Conservation (phyloP, 64 coral and sea anemone genomes). For the Pocillopora verrucosa region DNA sequence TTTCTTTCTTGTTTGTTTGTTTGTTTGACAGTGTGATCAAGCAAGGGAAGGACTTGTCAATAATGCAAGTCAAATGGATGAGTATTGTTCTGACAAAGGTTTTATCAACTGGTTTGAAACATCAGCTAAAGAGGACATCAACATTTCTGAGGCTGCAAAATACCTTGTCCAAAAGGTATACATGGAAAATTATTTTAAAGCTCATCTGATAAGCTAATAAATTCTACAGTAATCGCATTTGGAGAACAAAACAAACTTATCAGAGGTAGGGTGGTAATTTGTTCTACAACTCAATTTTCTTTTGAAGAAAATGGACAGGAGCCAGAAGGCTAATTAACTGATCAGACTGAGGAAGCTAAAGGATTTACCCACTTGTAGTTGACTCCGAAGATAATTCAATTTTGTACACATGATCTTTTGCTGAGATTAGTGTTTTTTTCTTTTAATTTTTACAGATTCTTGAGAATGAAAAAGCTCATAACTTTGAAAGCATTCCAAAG, state of each 20-base stretch:
- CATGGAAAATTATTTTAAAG: neutral
- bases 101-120: constrained; percentile 98
- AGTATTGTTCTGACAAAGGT: constrained; percentile 93
- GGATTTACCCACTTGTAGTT: no score
- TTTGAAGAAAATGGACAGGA: no score
- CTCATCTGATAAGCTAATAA: neutral
- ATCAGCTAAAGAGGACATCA: constrained; percentile 93
- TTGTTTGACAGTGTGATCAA: constrained; percentile 81
- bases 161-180: constrained; percentile 91
- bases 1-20: neutral
- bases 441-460: constrained; percentile 70
- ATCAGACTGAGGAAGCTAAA: no score
- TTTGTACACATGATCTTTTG: neutral
- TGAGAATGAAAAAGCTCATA: constrained; percentile 86
- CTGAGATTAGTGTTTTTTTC: neutral
- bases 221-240: no score
- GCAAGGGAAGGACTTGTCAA: constrained; percentile 89
- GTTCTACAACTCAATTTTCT: no score
- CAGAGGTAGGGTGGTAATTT: no score
- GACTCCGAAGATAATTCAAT: no score
- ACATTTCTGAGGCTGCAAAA: constrained; percentile 83
- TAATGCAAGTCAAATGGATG: constrained; percentile 96
- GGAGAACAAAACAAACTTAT: no score
- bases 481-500: constrained; percentile 71
- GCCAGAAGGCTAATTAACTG: no score